phyloP scores from a whole-genome alignment of 2,888 invertebrate genomes.

The Smittia sp. region DNA sequence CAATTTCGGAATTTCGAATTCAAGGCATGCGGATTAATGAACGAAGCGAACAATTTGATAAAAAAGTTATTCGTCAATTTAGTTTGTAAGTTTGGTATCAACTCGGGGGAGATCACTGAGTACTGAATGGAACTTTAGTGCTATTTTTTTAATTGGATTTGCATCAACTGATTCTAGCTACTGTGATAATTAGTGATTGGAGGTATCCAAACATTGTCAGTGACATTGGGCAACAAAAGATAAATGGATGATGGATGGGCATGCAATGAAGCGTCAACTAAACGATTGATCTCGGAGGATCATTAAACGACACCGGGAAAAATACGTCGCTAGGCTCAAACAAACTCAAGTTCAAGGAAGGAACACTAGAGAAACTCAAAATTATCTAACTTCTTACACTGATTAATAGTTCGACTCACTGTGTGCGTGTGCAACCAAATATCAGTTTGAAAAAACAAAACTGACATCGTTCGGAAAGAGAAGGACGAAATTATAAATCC shows the following conservation, averaged over 20 bases:
- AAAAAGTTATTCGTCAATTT: conserved; percentile 1
- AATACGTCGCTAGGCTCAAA: background rate
- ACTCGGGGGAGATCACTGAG: background rate
- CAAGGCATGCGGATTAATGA: conserved; percentile 34
- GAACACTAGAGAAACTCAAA: background rate
- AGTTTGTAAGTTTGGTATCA: background rate
- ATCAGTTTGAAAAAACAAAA: conserved; percentile 49
- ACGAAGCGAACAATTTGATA: conserved; percentile 30
- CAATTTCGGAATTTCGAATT: conserved; percentile 6
- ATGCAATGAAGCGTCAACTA: conserved; percentile 3
- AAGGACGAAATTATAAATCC: conserved; percentile 5
- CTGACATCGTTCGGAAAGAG: conserved; percentile 16
- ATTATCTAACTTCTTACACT: background rate
- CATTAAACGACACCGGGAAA: background rate
- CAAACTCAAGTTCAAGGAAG: background rate
- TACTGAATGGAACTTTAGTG: background rate
- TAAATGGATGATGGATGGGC: background rate
- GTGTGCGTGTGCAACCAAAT: conserved; percentile 55
- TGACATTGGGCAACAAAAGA: conserved; percentile 14
- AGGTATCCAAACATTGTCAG: background rate
- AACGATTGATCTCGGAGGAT: background rate
- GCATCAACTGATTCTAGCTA: no score
- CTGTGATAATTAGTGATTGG: background rate
- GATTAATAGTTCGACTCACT: conserved; percentile 50
- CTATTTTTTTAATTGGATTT: background rate